Evolutionary conservation across 2,888 invertebrate species (phyloP).

Genomic region (Xestia c-nigrum): DNA sequence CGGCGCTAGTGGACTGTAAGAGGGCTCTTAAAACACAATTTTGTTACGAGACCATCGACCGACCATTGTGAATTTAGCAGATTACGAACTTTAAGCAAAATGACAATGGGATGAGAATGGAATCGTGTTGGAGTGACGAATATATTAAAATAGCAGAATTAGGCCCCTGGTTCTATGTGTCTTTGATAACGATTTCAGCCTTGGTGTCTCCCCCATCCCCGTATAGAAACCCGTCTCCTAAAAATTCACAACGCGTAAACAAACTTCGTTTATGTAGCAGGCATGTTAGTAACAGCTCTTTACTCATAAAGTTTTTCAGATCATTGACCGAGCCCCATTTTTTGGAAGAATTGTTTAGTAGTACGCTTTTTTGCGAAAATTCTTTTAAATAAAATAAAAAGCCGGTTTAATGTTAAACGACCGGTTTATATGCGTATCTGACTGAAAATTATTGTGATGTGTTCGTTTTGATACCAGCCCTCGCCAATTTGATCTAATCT

Average conservation of each 20-base stretch:
- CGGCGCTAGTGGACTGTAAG: no score
- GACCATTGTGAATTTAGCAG: no score
- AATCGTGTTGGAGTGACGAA: no score
- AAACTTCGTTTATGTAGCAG: constrained; percentile 3
- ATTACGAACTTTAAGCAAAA: no score
- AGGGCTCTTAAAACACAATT: no score
- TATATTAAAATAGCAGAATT: no score
- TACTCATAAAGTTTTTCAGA: constrained; percentile 1
- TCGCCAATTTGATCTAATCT: constrained; percentile 31
- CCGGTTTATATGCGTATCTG: neutral
- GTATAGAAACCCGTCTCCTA: neutral
- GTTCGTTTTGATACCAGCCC: neutral
- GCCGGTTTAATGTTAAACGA: neutral
- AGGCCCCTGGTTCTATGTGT: no score
- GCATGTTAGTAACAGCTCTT: constrained; percentile 4
- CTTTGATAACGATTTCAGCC: no score
- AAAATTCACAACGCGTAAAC: constrained; percentile 10
- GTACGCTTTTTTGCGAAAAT: neutral
- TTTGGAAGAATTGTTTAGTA: neutral
- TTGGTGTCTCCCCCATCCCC: rapidly evolving
- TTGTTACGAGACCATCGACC: no score
- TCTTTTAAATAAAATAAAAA: neutral
- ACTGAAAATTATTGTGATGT: neutral
- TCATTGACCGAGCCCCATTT: neutral
- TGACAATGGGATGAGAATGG: no score